Evolutionary conservation across 2,113 vertebrate species (phyloP), one percentile per base, ranked within the genome.

Genomic region (Laterallus jamaicensis): DNA sequence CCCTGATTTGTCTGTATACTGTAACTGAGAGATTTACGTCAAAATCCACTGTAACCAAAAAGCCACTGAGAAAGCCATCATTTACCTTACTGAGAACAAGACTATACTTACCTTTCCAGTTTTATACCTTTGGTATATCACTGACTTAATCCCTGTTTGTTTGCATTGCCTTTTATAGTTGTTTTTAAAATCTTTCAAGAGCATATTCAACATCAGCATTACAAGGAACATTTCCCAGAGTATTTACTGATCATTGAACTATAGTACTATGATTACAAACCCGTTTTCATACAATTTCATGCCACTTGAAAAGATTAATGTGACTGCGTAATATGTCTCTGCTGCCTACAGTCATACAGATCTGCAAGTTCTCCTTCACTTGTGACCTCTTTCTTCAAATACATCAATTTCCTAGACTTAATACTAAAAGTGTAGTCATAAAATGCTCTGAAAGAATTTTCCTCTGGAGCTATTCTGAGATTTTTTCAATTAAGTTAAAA

Each of bases 401-500:
- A 67, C 84, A 76, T 96, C 92, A 69, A 66, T 91, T 94, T 84
- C 64, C 58, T 78, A 59, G 68, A 67, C 44, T 74, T 95, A 92
- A 83, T 69, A 83, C 82, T 92, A 70, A 90, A 93, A 95, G 35
- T 76, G 50, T 64, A 88, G 35, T 87, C 93, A 92, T 92, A 95
- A 94, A 93, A 50, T 62, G 58, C 49, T 93, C 64, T 74, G 25
- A 85, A 90, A 92, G 62, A 86, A 59, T 83, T 87, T 78, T 96
- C 28, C 82, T 97, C 92, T 75, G 90, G 82, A 94, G 87, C 62
- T 92, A 87, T 95, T 96, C 87, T 78, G 92, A 92, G 68, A 63
- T 92, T 95, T 95, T 96, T 97, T 63, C 89, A 95, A 88, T 96
- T 97, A 96, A 80, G 74, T 87, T 95, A 85, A 93, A 92, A 96